Evolutionary conservation across 1,140 invertebrate genomes (phyloP).

Genomic region (Lordiphosa stackelbergi): DNA sequence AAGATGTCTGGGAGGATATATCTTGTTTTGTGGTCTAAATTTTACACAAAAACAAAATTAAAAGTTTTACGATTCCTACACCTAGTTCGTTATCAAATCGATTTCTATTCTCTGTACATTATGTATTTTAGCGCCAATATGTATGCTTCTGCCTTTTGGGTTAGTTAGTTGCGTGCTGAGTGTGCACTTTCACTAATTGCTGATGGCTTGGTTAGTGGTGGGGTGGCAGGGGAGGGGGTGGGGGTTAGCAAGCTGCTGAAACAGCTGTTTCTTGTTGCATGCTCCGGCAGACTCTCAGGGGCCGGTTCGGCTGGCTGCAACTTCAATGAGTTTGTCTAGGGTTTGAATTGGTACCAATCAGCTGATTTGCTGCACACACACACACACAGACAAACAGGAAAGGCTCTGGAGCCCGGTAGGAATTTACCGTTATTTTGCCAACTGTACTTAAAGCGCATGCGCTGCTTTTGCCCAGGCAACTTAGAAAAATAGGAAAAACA

Average conservation of each 20-base stretch:
- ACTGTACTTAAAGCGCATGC: constrained; percentile 25
- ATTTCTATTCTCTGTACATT: not conserved
- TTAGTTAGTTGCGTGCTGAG: no score
- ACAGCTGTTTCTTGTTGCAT: constrained; percentile 7
- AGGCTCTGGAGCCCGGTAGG: not conserved
- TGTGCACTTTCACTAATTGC: no score
- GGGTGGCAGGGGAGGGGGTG: no score
- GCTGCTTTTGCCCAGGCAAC: constrained; percentile 12
- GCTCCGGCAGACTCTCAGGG: no score
- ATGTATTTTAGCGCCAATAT: not conserved
- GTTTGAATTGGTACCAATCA: constrained; percentile 21
- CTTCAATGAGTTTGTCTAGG: constrained; percentile 27
- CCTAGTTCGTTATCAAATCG: no score
- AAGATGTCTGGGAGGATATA: no score
- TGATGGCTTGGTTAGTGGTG: no score
- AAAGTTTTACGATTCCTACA: no score
- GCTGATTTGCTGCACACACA: constrained; percentile 37
- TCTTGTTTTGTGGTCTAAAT: no score
- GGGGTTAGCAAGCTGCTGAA: not conserved
- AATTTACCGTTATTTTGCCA: constrained; percentile 15
- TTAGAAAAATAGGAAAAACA: constrained; percentile 23
- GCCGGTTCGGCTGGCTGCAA: constrained; percentile 21
- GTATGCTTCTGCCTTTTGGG: no score
- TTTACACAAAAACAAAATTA: no score
- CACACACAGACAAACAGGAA: constrained; percentile 15